Conservation (phyloP, 2,113 vertebrate genomes). For the Phasianus colchicus region DNA sequence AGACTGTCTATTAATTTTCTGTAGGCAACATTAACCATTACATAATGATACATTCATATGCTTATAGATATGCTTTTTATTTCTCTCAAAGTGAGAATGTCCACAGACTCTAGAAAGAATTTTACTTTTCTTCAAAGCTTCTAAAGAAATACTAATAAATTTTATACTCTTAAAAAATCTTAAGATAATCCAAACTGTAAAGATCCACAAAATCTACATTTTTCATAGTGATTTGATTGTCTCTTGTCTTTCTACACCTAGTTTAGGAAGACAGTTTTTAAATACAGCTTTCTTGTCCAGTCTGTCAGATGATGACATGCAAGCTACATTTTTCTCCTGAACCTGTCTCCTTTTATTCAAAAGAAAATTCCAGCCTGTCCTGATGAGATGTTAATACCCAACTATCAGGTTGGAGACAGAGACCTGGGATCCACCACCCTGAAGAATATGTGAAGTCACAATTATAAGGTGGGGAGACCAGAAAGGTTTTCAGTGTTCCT, state of each 20-base stretch:
- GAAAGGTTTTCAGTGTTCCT: not conserved
- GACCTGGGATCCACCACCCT: not conserved
- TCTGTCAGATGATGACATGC: not conserved
- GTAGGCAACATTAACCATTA: not conserved
- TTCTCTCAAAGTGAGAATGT: not conserved
- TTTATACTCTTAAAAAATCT: not conserved
- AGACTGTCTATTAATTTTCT: not conserved
- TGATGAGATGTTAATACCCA: not conserved
- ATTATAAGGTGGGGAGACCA: not conserved
- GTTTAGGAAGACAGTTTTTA: not conserved
- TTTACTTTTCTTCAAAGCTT: not conserved
- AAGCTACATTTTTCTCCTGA: not conserved
- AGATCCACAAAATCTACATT: not conserved
- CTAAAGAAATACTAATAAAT: not conserved
- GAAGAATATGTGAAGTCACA: not conserved
- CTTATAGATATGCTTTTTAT: not conserved
- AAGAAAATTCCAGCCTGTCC: not conserved
- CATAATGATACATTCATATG: not conserved
- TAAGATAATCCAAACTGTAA: not conserved
- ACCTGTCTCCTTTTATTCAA: not conserved
- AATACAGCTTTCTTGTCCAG: rapidly evolving
- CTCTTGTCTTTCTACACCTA: not conserved
- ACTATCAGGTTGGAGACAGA: rapidly evolving
- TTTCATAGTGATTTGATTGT: not conserved
- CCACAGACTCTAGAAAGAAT: not conserved